phyloP scores from a whole-genome alignment of 2,113 vertebrate genomes.

The Myanophis thanlyinensis region DNA sequence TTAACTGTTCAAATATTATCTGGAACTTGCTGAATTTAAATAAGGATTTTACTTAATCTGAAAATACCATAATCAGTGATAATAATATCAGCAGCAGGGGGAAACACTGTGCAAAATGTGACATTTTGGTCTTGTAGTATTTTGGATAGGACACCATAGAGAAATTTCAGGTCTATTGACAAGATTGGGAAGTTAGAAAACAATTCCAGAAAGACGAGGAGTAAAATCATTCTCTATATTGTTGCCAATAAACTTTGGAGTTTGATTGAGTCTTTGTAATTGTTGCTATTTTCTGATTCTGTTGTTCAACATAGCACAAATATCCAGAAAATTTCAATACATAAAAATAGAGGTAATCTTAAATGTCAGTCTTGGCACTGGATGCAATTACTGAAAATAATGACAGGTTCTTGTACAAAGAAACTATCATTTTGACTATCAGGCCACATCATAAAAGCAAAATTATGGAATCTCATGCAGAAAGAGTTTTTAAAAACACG shows the following conservation, averaged over 20 bases:
- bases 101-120: neutral
- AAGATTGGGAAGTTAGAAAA: neutral
- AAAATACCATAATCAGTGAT: slow-evolving; percentile 40
- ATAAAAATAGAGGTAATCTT: slow-evolving; percentile 34
- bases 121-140: neutral
- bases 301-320: slow-evolving; percentile 25
- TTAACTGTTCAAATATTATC: slow-evolving; percentile 35
- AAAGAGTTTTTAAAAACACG: neutral
- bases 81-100: slow-evolving; percentile 12
- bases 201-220: neutral
- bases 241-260: neutral
- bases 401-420: neutral
- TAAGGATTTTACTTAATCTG: slow-evolving; percentile 51
- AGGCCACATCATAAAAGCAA: neutral
- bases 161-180: neutral
- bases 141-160: neutral
- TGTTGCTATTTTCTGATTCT: slow-evolving; percentile 20
- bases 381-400: neutral
- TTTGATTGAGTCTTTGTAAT: neutral
- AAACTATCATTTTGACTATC: neutral
- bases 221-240: neutral
- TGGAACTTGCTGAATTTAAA: slow-evolving; percentile 52
- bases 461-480: slow-evolving; percentile 21
- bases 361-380: slow-evolving; percentile 17
- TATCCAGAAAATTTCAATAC: slow-evolving; percentile 16